Evolutionary conservation across 2,888 invertebrate species (phyloP).

Genomic region (Argyra leucocephala): DNA sequence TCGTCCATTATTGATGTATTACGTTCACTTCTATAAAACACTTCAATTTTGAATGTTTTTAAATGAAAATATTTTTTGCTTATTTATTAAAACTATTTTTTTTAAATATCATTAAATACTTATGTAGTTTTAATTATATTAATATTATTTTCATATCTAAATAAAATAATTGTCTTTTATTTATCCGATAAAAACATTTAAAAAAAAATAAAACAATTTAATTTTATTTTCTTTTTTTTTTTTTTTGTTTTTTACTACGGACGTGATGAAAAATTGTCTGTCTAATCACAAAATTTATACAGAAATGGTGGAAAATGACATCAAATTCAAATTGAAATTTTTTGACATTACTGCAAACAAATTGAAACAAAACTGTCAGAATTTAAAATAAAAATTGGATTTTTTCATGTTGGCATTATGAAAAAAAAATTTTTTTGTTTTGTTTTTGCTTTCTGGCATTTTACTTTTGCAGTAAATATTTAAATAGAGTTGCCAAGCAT

Average conservation of each 20-base stretch:
- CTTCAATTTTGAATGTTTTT: neutral
- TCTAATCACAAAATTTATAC: too few species aligned
- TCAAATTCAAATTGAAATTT: too few species aligned
- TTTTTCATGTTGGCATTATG: too few species aligned
- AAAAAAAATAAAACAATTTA: neutral
- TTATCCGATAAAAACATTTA: neutral
- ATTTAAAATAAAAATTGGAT: too few species aligned
- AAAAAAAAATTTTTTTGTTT: too few species aligned
- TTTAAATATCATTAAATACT: neutral
- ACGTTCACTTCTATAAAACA: slow-evolving; percentile 4
- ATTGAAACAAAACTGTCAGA: too few species aligned
- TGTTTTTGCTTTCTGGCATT: too few species aligned
- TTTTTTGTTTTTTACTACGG: neutral
- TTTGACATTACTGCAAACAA: too few species aligned
- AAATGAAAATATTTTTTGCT: neutral
- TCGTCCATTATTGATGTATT: slow-evolving; percentile 36
- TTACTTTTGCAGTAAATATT: too few species aligned
- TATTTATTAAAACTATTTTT: neutral
- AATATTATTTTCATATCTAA: neutral
- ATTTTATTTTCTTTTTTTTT: neutral
- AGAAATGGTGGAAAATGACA: too few species aligned
- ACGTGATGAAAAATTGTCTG: too few species aligned
- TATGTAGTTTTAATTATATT: neutral
- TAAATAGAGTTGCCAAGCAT: too few species aligned
- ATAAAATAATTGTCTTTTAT: neutral